phyloP scores from a whole-genome alignment of 2,888 invertebrate genomes.

The Matsumyia berberina region DNA sequence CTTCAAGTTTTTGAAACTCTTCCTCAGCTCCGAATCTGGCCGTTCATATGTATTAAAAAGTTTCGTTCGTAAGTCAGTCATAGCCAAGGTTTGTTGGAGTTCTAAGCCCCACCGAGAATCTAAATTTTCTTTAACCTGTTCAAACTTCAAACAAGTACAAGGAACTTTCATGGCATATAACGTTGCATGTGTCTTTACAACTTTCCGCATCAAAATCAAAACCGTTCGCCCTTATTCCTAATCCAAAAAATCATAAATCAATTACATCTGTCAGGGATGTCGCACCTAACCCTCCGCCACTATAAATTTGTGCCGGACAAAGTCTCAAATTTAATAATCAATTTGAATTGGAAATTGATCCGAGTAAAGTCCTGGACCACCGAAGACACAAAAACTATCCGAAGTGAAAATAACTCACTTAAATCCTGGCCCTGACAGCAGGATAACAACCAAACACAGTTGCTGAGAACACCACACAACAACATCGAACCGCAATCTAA shows the following conservation, averaged over 20 bases:
- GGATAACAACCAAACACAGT: constrained; percentile 58
- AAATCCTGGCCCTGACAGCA: constrained; percentile 70
- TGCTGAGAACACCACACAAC: constrained; percentile 62
- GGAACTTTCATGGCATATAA: too few relatives aligned
- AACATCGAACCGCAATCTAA: constrained; percentile 76
- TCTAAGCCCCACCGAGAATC: too few relatives aligned
- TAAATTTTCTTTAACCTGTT: too few relatives aligned
- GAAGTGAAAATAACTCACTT: constrained; percentile 68
- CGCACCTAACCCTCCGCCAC: constrained; percentile 55
- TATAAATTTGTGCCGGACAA: constrained; percentile 50
- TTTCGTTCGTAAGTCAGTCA: too few relatives aligned
- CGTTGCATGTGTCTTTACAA: too few relatives aligned
- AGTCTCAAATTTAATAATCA: constrained; percentile 61
- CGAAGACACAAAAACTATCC: neutral
- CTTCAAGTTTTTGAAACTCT: too few relatives aligned
- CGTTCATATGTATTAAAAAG: too few relatives aligned
- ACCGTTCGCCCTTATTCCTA: too few relatives aligned
- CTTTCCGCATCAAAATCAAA: too few relatives aligned
- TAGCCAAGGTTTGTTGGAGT: too few relatives aligned
- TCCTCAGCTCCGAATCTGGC: too few relatives aligned
- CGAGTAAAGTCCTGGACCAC: constrained; percentile 12
- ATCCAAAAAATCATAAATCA: constrained; percentile 53
- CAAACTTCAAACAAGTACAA: too few relatives aligned
- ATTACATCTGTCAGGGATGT: constrained; percentile 45
- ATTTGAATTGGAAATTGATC: constrained; percentile 75